phyloP scores from a whole-genome alignment of 1,140 invertebrate genomes.

The Nixonia krombeini region DNA sequence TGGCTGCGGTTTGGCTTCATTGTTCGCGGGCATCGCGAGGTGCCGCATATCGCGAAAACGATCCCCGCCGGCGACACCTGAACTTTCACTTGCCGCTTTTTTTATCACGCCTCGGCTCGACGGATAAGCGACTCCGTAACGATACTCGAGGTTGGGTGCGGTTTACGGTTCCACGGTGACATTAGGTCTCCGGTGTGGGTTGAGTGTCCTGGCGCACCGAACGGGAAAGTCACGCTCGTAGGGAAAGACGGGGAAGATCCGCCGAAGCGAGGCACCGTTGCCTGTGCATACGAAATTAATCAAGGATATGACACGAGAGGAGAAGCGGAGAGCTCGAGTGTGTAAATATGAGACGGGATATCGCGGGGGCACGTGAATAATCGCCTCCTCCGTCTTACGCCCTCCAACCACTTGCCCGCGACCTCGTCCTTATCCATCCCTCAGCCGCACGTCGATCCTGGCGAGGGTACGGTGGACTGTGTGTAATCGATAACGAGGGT shows the following conservation, averaged over 20 bases:
- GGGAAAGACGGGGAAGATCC: neutral
- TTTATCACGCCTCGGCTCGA: slow-evolving; percentile 26
- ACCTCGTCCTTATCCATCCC: slow-evolving; percentile 21
- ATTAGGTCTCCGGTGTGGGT: too few species aligned
- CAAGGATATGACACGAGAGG: slow-evolving; percentile 33
- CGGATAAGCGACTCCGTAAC: slow-evolving; percentile 32
- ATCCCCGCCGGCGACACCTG: slow-evolving; percentile 25
- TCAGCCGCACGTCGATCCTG: slow-evolving; percentile 35
- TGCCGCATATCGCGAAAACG: slow-evolving; percentile 9
- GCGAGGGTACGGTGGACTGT: slow-evolving; percentile 47
- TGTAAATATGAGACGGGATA: slow-evolving; percentile 41
- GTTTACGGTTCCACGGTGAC: neutral
- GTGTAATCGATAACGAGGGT: slow-evolving; percentile 53
- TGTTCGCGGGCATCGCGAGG: too few species aligned
- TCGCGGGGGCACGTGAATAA: slow-evolving; percentile 43
- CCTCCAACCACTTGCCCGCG: slow-evolving; percentile 21
- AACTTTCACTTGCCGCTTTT: slow-evolving; percentile 37
- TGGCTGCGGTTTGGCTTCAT: neutral
- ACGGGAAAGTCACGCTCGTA: neutral
- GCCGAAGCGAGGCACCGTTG: too few species aligned
- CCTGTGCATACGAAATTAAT: slow-evolving; percentile 37
- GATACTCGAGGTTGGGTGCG: slow-evolving; percentile 6
- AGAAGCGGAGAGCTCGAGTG: slow-evolving; percentile 25
- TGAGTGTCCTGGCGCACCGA: neutral
- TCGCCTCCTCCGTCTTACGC: slow-evolving; percentile 27